These are phyloP conservation scores for Riparia riparia DNA, from an alignment of 2,113 vertebrate species.

Conservation along the genomic window DNA sequence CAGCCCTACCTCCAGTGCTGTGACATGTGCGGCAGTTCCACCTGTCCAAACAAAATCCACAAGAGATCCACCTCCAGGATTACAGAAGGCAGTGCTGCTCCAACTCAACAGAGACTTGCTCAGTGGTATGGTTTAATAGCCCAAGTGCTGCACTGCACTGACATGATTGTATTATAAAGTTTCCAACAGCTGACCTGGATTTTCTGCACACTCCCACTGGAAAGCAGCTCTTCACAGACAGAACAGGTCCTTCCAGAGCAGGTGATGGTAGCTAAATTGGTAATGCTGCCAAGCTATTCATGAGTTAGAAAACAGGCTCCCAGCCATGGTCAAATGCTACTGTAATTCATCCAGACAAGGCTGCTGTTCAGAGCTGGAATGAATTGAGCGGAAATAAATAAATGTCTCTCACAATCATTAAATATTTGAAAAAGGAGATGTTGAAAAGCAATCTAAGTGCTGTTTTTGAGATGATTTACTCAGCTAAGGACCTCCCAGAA, in stretches of 20 bases:
- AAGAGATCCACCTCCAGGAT: neutral
- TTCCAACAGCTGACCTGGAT: neutral
- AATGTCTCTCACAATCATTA: neutral
- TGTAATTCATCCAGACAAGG: neutral
- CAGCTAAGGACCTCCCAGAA: neutral
- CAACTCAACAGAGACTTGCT: neutral
- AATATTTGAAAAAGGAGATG: neutral
- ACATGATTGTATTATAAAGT: neutral
- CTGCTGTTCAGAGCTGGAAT: neutral
- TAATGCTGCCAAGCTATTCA: neutral
- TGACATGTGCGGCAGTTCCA: neutral
- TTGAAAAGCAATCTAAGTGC: neutral
- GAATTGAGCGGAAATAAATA: conserved; percentile 16
- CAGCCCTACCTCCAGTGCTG: neutral
- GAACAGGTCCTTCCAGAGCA: neutral
- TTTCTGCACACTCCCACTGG: neutral
- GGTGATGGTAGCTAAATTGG: neutral
- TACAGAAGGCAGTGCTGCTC: neutral
- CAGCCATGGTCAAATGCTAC: neutral
- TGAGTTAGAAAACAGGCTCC: neutral
- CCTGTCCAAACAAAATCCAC: neutral
- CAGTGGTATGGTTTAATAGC: neutral
- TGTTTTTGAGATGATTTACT: neutral
- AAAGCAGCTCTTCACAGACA: neutral
- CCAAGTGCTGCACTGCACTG: neutral